Evolutionary conservation across 1,140 invertebrate species (phyloP).

Genomic region (Heliothis subflexa): DNA sequence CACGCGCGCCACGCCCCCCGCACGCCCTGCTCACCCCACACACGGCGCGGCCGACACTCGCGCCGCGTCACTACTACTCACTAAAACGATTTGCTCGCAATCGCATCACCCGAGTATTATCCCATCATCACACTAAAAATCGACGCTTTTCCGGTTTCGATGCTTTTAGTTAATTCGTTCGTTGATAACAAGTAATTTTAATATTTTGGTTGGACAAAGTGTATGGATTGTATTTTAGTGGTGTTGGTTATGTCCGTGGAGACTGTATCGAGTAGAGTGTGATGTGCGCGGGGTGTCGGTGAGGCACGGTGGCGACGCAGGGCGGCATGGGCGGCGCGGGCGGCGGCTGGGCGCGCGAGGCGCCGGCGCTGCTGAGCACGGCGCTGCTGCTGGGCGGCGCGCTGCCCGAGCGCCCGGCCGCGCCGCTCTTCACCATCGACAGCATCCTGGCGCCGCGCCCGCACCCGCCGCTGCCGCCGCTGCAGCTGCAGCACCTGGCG

Average conservation of each 20-base stretch:
- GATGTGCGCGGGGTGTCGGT: constrained; percentile 52
- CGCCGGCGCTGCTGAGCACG: constrained; percentile 78
- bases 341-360: constrained; percentile 71
- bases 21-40: constrained; percentile 63
- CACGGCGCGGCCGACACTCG: constrained; percentile 53
- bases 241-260: neutral
- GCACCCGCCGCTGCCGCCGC: constrained; percentile 82
- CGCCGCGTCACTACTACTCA: constrained; percentile 63
- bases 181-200: constrained; percentile 2
- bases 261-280: constrained; percentile 45
- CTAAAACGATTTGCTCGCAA: constrained; percentile 81
- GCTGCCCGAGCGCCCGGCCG: constrained; percentile 84
- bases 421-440: constrained; percentile 93
- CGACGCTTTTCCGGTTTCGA: constrained; percentile 34
- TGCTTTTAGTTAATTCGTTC: neutral
- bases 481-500: constrained; percentile 81
- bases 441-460: constrained; percentile 90
- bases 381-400: constrained; percentile 80
- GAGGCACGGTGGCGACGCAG: constrained; percentile 52
- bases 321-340: constrained; percentile 58
- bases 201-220: constrained; percentile 1
- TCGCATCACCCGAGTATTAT: constrained; percentile 77
- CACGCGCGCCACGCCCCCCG: constrained; percentile 64
- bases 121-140: constrained; percentile 60
- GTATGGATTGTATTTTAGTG: neutral